A percentile compares a stretch with the other conserved stretches of the same genome.
Conservation (phyloP, 2,888 invertebrate genomes). For the Lapara coniferarum region DNA sequence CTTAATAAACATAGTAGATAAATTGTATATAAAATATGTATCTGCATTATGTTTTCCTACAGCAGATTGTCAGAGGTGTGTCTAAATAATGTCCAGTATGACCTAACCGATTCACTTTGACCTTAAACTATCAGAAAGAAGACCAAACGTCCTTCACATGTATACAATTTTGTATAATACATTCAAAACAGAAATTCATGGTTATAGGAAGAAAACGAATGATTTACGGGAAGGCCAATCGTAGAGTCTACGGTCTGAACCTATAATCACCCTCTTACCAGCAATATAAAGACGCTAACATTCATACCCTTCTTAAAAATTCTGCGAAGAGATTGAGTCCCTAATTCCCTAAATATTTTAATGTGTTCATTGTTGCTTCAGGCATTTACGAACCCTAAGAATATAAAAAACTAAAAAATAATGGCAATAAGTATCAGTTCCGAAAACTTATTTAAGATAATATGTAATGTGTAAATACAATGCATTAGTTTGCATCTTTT, state of each 20-base stretch:
- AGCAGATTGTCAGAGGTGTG: constrained; percentile 9
- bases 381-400: not conserved
- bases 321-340: not conserved
- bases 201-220: not conserved
- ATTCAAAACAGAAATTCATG: not conserved
- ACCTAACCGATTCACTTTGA: constrained; percentile 19
- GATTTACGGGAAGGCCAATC: constrained; percentile 1
- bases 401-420: too few species aligned
- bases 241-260: not conserved
- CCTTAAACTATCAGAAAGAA: constrained; percentile 6
- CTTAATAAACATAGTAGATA: not conserved
- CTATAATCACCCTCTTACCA: not conserved
- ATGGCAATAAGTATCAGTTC: not conserved
- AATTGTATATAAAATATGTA: not conserved
- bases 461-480: too few species aligned
- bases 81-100: constrained; percentile 24
- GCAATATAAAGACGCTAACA: not conserved
- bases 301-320: not conserved
- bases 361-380: not conserved
- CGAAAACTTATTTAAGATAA: too few species aligned
- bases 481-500: not conserved
- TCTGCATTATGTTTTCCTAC: not conserved
- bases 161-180: not conserved
- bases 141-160: not conserved
- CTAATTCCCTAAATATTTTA: not conserved